These are phyloP conservation scores for Pterophyllum scalare DNA, from an alignment of 2,113 vertebrate genomes.

Conservation along the genomic window DNA sequence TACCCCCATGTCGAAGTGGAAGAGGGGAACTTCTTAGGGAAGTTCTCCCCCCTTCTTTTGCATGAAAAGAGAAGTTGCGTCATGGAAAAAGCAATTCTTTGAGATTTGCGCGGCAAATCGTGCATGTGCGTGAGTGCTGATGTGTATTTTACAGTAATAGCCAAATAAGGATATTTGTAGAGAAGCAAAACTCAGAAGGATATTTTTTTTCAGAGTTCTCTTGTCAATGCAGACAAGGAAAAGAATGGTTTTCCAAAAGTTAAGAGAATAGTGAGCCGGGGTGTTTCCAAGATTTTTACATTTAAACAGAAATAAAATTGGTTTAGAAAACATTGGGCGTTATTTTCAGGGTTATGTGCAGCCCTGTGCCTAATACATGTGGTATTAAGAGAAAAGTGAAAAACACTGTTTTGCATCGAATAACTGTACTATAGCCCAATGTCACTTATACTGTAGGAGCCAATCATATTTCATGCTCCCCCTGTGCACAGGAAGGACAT, in stretches of 20 bases:
- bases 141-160: background rate
- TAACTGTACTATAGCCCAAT: background rate
- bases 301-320: background rate
- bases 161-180: background rate
- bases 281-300: background rate
- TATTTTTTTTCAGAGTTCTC: background rate
- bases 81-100: slow-evolving; percentile 80
- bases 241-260: background rate
- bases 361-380: too few relatives aligned
- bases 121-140: background rate
- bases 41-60: slow-evolving; percentile 31
- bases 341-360: too few relatives aligned
- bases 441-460: background rate
- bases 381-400: too few relatives aligned
- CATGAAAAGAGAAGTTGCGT: slow-evolving; percentile 82
- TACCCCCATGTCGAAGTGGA: slow-evolving; percentile 68
- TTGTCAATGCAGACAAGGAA: background rate
- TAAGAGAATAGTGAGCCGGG: background rate
- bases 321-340: background rate
- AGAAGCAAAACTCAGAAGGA: background rate
- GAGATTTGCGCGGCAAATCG: slow-evolving; percentile 54
- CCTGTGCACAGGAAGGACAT: too few relatives aligned
- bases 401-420: background rate
- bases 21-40: slow-evolving; percentile 53
- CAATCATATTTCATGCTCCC: background rate